These are phyloP conservation scores for Pituophis catenifer DNA, from an alignment of 2,113 vertebrate species.

Conservation along the genomic window DNA sequence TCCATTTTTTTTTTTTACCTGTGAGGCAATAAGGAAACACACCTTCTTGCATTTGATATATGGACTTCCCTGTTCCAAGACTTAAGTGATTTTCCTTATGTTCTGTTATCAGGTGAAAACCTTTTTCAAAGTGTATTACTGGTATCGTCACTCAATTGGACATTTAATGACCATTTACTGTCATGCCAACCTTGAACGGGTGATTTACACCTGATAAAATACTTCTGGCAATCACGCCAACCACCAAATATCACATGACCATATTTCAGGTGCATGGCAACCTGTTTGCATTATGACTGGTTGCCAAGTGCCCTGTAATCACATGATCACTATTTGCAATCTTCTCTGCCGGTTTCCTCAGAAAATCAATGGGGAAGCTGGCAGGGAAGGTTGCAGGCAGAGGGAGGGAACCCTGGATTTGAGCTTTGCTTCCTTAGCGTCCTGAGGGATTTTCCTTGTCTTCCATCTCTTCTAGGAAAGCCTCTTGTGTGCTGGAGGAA, in stretches of 20 bases:
- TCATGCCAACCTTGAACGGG: neutral
- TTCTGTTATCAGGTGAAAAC: neutral
- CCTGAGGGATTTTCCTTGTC: neutral
- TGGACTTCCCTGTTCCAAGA: neutral
- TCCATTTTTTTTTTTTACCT: neutral
- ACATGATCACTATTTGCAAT: neutral
- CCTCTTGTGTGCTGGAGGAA: neutral
- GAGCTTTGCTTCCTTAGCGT: neutral
- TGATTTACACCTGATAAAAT: neutral
- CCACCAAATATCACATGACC: neutral
- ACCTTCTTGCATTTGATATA: neutral
- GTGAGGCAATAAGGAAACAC: neutral
- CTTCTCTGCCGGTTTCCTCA: neutral
- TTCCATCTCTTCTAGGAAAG: neutral
- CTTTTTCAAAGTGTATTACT: neutral
- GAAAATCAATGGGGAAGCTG: neutral
- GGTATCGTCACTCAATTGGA: neutral
- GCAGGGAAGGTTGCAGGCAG: neutral
- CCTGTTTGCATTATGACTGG: neutral
- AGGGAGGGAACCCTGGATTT: neutral
- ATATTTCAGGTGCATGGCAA: neutral
- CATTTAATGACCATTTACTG: neutral
- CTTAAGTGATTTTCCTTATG: neutral
- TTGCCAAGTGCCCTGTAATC: neutral
- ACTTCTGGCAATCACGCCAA: neutral